phyloP scores from a whole-genome alignment of 2,113 vertebrate genomes.

The Sciurus niger region DNA sequence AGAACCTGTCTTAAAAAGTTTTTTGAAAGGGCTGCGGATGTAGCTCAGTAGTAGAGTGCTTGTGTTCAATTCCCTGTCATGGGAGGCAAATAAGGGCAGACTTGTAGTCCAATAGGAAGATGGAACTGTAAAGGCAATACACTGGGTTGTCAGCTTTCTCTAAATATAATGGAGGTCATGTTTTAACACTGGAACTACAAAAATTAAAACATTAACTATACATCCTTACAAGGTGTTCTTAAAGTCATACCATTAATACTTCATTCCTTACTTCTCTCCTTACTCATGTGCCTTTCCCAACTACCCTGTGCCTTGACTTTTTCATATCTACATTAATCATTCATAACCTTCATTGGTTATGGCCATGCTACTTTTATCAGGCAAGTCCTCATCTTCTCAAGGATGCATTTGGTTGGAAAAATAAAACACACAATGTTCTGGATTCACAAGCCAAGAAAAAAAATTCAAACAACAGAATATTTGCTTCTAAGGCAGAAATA shows the following conservation, averaged over 20 bases:
- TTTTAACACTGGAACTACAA: background rate
- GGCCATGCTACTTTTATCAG: background rate
- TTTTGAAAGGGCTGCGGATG: too few relatives aligned
- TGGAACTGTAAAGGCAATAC: background rate
- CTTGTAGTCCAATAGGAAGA: background rate
- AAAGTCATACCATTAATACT: background rate
- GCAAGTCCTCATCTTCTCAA: background rate
- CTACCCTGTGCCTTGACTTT: background rate
- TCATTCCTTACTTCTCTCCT: background rate
- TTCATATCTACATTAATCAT: background rate
- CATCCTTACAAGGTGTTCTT: background rate
- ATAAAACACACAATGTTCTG: background rate
- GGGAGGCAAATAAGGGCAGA: background rate
- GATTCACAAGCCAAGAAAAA: background rate
- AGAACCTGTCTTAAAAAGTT: too few relatives aligned
- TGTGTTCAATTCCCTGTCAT: too few relatives aligned
- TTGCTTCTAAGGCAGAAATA: background rate
- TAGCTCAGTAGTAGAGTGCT: too few relatives aligned
- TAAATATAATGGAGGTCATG: background rate
- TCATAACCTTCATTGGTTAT: background rate
- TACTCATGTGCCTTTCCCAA: background rate
- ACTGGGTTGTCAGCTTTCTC: background rate
- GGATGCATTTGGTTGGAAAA: conserved; percentile 20
- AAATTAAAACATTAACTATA: background rate
- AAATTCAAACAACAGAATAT: conserved; percentile 24